Percentiles rank a stretch among this genome's conserved stretches.
Conservation (phyloP, 1,140 invertebrate genomes). For the Leptinotarsa undecemlineata region DNA sequence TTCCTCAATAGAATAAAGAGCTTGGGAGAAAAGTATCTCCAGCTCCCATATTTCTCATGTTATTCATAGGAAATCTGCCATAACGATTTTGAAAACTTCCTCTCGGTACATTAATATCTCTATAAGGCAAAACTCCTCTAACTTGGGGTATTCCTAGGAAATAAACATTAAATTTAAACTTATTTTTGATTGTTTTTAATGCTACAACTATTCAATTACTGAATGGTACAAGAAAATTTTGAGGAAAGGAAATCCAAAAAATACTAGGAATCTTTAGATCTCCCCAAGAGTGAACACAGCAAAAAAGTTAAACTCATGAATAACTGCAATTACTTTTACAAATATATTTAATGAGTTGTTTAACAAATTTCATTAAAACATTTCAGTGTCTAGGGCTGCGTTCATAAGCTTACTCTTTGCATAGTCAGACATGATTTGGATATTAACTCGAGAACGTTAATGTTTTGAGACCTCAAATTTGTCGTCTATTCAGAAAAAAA, state of each 20-base stretch:
- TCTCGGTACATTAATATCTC: slow-evolving; percentile 42
- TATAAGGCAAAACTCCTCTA: slow-evolving; percentile 44
- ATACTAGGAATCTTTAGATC: no score
- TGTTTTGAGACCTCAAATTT: no score
- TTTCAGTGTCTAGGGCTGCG: no score
- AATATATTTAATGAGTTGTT: no score
- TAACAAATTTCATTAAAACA: no score
- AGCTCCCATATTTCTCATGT: slow-evolving; percentile 45
- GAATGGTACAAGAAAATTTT: neutral
- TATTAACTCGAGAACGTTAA: no score
- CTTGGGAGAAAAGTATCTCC: slow-evolving; percentile 45
- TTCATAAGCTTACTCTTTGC: no score
- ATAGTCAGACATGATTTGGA: no score
- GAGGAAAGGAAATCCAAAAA: neutral
- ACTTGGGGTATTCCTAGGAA: slow-evolving; percentile 35
- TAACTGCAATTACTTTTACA: no score
- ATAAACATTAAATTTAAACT: slow-evolving; percentile 23
- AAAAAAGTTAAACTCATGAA: no score
- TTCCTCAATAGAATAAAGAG: slow-evolving; percentile 43
- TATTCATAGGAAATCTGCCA: slow-evolving; percentile 37
- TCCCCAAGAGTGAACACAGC: no score
- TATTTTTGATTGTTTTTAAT: neutral
- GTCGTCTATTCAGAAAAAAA: no score
- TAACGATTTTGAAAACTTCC: slow-evolving; percentile 40
- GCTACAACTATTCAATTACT: neutral